Conservation (phyloP, 2,888 invertebrate genomes). For the Vandiemenella viatica region DNA sequence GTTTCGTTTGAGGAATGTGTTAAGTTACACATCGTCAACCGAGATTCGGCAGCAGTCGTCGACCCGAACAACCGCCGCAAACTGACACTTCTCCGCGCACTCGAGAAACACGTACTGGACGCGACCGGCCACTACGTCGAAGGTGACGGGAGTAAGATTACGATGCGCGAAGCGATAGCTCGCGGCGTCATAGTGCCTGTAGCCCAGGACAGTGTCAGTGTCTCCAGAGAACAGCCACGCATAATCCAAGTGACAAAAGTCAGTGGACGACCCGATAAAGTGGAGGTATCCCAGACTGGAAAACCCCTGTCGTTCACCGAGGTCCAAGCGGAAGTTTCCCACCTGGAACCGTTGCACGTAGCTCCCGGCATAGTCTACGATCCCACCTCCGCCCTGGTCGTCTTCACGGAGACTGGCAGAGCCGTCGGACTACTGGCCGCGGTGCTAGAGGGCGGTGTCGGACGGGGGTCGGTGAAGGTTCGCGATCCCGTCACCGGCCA, state of each 20-base stretch:
- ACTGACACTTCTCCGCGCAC: conserved; percentile 49
- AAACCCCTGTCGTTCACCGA: conserved; percentile 33
- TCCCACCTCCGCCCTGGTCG: conserved; percentile 57
- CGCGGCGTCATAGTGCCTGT: conserved; percentile 45
- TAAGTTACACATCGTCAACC: conserved; percentile 68
- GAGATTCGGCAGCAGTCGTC: conserved; percentile 63
- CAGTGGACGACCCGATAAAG: conserved; percentile 52
- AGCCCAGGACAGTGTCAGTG: conserved; percentile 30
- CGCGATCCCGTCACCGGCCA: conserved; percentile 52
- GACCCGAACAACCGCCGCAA: conserved; percentile 59
- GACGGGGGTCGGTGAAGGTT: conserved; percentile 50
- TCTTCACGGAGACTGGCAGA: conserved; percentile 53
- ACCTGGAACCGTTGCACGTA: conserved; percentile 54
- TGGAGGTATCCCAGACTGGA: conserved; percentile 45
- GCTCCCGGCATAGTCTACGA: conserved; percentile 61
- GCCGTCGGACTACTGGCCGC: conserved; percentile 60
- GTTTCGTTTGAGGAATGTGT: conserved; percentile 79
- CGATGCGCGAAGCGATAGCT: conserved; percentile 60
- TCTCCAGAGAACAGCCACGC: conserved; percentile 43
- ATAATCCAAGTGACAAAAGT: conserved; percentile 57
- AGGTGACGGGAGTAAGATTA: conserved; percentile 39
- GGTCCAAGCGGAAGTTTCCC: conserved; percentile 28
- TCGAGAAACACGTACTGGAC: conserved; percentile 66
- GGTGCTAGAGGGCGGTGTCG: conserved; percentile 56
- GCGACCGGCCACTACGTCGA: conserved; percentile 55